Evolutionary conservation across 2,888 invertebrate genomes (phyloP), one percentile per base, ranked within the genome.

Genomic region (Metacarcinus magister): DNA sequence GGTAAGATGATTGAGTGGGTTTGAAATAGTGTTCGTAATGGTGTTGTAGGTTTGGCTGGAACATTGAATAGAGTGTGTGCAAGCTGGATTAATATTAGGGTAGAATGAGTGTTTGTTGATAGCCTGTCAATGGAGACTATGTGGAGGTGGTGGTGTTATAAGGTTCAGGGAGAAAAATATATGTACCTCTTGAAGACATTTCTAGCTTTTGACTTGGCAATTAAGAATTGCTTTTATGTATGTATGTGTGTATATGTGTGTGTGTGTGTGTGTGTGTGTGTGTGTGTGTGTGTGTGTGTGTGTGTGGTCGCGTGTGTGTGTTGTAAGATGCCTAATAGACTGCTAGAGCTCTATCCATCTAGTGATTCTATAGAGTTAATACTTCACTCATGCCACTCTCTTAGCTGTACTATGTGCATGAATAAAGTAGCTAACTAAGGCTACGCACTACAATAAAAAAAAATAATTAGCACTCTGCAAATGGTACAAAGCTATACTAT

Each of bases 191-290:
- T 60, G 19, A 23, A 4, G 10, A 60, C 4, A 23, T 60, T 60
- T 60, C 60, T 60, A 60, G 60, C 60, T 2, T 60, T 60, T 19
- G 19, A 60, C 54, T 60, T 60, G 3, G 19, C 60, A 2, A 60
- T 60, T 60, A 60, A 60, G 19, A 60, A 23, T 23, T 28, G 90
- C 39, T 7, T 28, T 7, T 90, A 39, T 90, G 32, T 90, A 39
- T 90, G 90, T 43, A 32, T 89, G 89, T 89, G 89, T 32, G 32
- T 89, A 32, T 82, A 13, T 82, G 82, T 82, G 82, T 82, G 82
- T 82, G 82, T 82, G 82, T 82, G 82, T 82, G 82, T 82, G 82
- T 82, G 82, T 82, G 82, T 82, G 82, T 82, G 82, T 82, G 82
- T 82, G 82, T 82, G 82, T 82, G 82, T 13, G 23, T 87, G 87